Percentiles rank a stretch among this genome's conserved stretches.
These are phyloP conservation scores for Drosophila grimshawi DNA, from an alignment of 1,140 invertebrate genomes.

Conservation along the genomic window DNA sequence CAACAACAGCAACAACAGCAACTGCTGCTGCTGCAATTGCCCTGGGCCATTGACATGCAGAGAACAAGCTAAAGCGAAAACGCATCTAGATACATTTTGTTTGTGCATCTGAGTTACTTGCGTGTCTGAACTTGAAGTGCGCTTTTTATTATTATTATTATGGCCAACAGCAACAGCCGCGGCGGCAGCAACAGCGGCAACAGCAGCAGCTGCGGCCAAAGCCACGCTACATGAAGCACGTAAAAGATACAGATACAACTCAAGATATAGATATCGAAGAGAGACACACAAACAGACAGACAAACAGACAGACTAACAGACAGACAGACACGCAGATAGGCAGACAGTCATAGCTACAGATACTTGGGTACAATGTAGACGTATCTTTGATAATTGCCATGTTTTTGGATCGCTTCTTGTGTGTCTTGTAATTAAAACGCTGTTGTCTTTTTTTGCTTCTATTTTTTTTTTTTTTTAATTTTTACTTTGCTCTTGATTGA, in stretches of 20 bases:
- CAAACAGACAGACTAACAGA: constrained; percentile 13
- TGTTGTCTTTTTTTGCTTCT: constrained; percentile 28
- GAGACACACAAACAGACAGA: not conserved
- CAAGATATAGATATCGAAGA: not conserved
- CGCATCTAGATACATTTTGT: constrained; percentile 55
- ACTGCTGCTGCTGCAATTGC: constrained; percentile 18
- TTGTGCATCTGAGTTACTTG: constrained; percentile 56
- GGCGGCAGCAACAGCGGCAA: constrained; percentile 9
- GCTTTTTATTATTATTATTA: constrained; percentile 28
- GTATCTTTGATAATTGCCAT: constrained; percentile 68
- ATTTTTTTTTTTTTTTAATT: not conserved
- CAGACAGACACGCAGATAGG: not conserved
- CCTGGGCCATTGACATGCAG: constrained; percentile 71
- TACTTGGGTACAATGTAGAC: constrained; percentile 27
- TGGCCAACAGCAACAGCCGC: constrained; percentile 31
- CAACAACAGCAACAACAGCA: constrained; percentile 7
- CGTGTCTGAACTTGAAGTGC: constrained; percentile 66
- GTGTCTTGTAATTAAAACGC: constrained; percentile 66
- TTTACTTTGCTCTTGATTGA: constrained; percentile 60
- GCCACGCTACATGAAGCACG: constrained; percentile 68
- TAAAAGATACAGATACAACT: constrained; percentile 63
- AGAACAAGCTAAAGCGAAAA: constrained; percentile 30
- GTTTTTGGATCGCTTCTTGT: constrained; percentile 51
- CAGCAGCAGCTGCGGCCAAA: constrained; percentile 29
- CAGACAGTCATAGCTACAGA: constrained; percentile 16